These are phyloP conservation scores for Ischnus inquisitorius DNA, from an alignment of 2,888 invertebrate genomes.

Conservation along the genomic window DNA sequence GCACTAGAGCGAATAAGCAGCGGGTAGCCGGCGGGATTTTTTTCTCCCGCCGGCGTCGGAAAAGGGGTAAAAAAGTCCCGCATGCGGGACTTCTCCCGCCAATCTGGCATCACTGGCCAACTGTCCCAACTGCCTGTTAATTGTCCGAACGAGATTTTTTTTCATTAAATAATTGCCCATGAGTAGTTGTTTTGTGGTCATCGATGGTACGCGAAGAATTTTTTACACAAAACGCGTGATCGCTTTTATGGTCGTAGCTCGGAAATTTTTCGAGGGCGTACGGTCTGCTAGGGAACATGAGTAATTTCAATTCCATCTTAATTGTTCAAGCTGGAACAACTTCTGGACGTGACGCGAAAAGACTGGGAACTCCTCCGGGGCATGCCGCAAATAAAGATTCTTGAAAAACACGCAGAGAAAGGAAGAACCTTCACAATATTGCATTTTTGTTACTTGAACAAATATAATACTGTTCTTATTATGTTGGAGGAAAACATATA, in stretches of 20 bases:
- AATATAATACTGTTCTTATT: background rate
- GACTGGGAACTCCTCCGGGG: background rate
- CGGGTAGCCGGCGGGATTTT: no score
- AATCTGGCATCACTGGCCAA: no score
- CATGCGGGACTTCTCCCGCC: no score
- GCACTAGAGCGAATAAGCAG: no score
- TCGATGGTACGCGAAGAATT: background rate
- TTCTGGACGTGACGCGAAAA: background rate
- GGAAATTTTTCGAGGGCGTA: background rate
- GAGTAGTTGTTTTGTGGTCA: no score
- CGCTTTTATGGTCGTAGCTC: background rate
- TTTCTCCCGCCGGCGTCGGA: no score
- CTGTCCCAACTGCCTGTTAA: no score
- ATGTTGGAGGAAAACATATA: background rate
- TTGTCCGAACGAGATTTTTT: no score
- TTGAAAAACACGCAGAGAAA: background rate
- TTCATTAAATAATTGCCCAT: no score
- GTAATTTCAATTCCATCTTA: background rate
- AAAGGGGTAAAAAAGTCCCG: no score
- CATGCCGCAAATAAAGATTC: background rate
- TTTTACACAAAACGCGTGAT: background rate
- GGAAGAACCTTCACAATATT: conserved; percentile 7
- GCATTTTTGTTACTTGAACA: background rate
- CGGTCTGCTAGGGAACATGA: background rate
- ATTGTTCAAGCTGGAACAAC: background rate